phyloP scores from a whole-genome alignment of 1,140 invertebrate species.

The Caenorhabditis remanei region DNA sequence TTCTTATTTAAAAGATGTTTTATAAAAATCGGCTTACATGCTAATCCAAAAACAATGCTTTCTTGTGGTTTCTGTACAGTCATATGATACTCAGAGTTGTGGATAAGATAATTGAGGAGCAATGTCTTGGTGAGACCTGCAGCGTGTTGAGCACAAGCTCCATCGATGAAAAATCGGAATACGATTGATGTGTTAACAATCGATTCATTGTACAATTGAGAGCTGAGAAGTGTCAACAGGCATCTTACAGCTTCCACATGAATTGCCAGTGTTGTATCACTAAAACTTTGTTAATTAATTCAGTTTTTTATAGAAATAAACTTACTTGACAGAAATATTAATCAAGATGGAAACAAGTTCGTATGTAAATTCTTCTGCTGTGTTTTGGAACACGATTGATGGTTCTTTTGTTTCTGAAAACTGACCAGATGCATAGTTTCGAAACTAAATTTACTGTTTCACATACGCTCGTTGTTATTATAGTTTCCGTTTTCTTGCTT shows the following conservation, averaged over 20 bases:
- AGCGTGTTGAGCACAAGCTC: constrained; percentile 78
- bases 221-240: constrained; percentile 81
- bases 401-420: constrained; percentile 46
- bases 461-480: constrained; percentile 21
- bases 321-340: constrained; percentile 84
- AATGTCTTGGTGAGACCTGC: constrained; percentile 85
- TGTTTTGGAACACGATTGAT: constrained; percentile 44
- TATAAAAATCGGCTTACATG: constrained; percentile 80
- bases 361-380: constrained; percentile 79
- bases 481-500: neutral
- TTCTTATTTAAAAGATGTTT: constrained; percentile 4
- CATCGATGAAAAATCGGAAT: constrained; percentile 80
- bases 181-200: constrained; percentile 80
- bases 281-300: constrained; percentile 79
- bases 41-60: constrained; percentile 87
- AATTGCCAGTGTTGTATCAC: constrained; percentile 88
- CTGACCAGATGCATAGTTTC: neutral
- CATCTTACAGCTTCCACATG: constrained; percentile 79
- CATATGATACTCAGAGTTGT: constrained; percentile 83
- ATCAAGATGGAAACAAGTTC: constrained; percentile 85
- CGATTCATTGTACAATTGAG: constrained; percentile 79
- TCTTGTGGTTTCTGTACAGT: constrained; percentile 81
- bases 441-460: neutral
- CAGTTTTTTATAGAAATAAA: constrained; percentile 78
- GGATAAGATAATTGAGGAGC: constrained; percentile 85